Evolutionary conservation across 2,888 invertebrate species (phyloP), one percentile per base, ranked within the genome.

Genomic region (Meloe dianella): DNA sequence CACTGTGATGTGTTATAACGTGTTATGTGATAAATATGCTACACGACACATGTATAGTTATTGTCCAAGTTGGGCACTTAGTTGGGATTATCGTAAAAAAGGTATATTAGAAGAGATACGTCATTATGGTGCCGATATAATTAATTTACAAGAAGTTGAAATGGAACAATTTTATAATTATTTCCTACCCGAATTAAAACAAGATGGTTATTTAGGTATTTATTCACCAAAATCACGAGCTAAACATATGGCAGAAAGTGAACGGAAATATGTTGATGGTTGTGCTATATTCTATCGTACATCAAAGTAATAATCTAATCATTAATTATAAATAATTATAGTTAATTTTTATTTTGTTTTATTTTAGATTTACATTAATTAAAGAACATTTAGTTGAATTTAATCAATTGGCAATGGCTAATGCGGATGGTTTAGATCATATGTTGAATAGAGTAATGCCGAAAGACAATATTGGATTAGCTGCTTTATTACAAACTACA

Each of bases 1-100:
- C 87, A 98, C 98, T 75, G 97, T 98, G 79, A 97, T 99, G 95
- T 98, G 98, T 85, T 99, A 99, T 89, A 99, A 99, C 86, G 97
- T 99, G 74, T 88, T 99, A 76, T 98, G 98, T 87, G 98, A 98
- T 88, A 98, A 98, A 86, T 98, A 98, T 84, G 98, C 98, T 71
- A 98, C 98, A 63, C 87, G 97, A 78, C 97, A 97, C 86, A 96
- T 97, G 94, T 99, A 99, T 87, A 97, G 96, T 77, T 99, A 99
- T 86, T 99, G 98, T 84, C 98, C 99, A 24, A 94, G 95, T 77
- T 99, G 98, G 98, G 98, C 98, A 63, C 89, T 99, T 68, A 94
- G 93, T 83, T 99, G 99, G 99, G 97, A 97, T 80, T 98, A 98
- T 87, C 89, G 99, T 77, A 97, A 97, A 87, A 97, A 97, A 85